Evolutionary conservation across 2,797 vertebrate genomes (phyloP).

Genomic region (Paratrypauchen microcephalus): DNA sequence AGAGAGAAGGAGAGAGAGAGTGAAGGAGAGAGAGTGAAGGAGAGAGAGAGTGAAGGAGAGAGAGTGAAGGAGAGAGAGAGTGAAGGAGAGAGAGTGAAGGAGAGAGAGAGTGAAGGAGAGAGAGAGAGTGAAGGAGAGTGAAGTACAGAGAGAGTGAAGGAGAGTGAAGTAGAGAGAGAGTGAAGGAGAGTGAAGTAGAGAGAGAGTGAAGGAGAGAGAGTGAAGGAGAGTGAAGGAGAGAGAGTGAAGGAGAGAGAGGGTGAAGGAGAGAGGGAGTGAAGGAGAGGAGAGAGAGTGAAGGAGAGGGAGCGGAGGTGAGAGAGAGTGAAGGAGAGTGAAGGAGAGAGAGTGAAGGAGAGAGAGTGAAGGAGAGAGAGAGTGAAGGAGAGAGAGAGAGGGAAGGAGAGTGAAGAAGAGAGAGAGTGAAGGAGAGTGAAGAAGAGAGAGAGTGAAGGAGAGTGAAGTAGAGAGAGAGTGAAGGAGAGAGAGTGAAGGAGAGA

Average conservation of each 20-base stretch:
- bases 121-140: no score
- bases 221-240: no score
- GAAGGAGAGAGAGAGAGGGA: not conserved
- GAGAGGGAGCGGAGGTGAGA: constrained; percentile 17
- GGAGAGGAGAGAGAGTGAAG: no score
- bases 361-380: no score
- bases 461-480: constrained; percentile 15
- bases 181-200: constrained; percentile 26
- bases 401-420: no score
- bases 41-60: constrained; percentile 21
- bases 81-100: not conserved
- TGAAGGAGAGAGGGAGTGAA: constrained; percentile 5
- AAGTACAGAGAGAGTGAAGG: not conserved
- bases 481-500: not conserved
- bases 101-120: constrained; percentile 21
- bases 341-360: not conserved
- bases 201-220: not conserved
- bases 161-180: no score
- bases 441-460: constrained; percentile 3
- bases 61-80: not conserved
- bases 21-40: not conserved
- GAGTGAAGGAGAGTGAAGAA: constrained; percentile 13
- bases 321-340: no score
- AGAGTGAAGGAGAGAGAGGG: constrained; percentile 15
- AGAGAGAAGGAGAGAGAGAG: not conserved